Evolutionary conservation across 1,140 invertebrate genomes (phyloP), one percentile per base, ranked within the genome.

Genomic region (Drosophila repletoides): DNA sequence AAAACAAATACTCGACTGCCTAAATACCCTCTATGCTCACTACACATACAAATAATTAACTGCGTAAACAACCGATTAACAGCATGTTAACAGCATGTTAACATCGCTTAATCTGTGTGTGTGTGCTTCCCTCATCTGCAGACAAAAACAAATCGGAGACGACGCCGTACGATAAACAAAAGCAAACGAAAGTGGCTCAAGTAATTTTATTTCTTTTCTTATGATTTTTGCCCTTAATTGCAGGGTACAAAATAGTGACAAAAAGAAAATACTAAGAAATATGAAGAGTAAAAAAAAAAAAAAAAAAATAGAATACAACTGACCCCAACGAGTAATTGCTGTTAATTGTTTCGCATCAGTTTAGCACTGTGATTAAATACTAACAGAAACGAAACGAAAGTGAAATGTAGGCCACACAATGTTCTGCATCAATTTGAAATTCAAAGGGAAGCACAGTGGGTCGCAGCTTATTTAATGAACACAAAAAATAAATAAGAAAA

Each of bases 171-270:
- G 26, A 29, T 29, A 28, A 59, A 40, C 43, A 49, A 49, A 26
- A n/a, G 17, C 26, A 53, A 60, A 60, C 22, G 55, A 66, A 60
- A 65, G 61, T 65, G 24, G 52, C 41, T 58, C 61, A 56, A 46
- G 9, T 34, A 34, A 58, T 15, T 22, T 19, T 9, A 12, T 19
- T 31, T 58, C 38, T 38, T 40, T 14, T 36, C 10, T 6, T 15
- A 34, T 46, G 10, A 12, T 58, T 55, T 1, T 3, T 58, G 63
- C 45, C 45, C 63, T 60, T 66, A 66, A 66, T 66, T 34, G 43
- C 26, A 52, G 17, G 31, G 43, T 10, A 52, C 48, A 28, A 28
- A 38, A 29, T 36, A 36, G 36, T 34, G 6, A 21, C 1, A 29
- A 17, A 17, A 40, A n/a, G 43, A 14, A 49, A 40, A 31, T 19